Conservation (phyloP, 2,888 invertebrate species). For the Galerucella nymphaeae region DNA sequence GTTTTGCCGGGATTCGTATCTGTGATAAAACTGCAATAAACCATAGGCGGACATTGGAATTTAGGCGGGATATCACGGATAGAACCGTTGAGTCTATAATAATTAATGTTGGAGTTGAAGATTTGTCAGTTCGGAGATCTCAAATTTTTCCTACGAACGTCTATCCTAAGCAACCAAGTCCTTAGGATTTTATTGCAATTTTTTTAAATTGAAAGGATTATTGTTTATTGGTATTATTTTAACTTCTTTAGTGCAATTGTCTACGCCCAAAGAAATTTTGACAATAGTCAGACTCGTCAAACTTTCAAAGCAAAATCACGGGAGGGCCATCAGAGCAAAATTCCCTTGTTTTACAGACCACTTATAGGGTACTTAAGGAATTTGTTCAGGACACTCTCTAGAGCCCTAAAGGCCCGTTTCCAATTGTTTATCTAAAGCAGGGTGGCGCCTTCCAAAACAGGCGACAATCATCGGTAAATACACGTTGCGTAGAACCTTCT, state of each 20-base stretch:
- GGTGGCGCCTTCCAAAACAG: conserved; percentile 35
- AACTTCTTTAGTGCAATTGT: conserved; percentile 16
- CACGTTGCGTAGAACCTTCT: conserved; percentile 28
- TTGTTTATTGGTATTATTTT: neutral
- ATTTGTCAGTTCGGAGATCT: too few relatives aligned
- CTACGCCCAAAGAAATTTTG: neutral
- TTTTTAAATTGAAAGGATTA: neutral
- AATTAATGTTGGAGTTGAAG: too few relatives aligned
- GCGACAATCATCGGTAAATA: conserved; percentile 35
- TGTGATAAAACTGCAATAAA: too few relatives aligned
- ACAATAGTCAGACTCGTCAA: conserved; percentile 26
- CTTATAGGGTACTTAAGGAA: conserved; percentile 40
- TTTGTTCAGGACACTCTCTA: conserved; percentile 30
- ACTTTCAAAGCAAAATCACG: conserved; percentile 21
- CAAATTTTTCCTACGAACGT: too few relatives aligned
- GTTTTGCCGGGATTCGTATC: too few relatives aligned
- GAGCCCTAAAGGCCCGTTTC: conserved; percentile 35
- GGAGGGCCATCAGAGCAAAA: conserved; percentile 32
- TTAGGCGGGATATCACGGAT: too few relatives aligned
- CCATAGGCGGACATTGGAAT: too few relatives aligned
- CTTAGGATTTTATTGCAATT: too few relatives aligned
- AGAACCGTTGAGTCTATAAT: too few relatives aligned
- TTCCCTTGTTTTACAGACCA: conserved; percentile 44
- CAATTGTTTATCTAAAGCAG: conserved; percentile 40
- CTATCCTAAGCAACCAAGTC: too few relatives aligned